Base-by-base conservation (phyloP, 2,797 vertebrate genomes). In the Eremophila alpestris region DNA sequence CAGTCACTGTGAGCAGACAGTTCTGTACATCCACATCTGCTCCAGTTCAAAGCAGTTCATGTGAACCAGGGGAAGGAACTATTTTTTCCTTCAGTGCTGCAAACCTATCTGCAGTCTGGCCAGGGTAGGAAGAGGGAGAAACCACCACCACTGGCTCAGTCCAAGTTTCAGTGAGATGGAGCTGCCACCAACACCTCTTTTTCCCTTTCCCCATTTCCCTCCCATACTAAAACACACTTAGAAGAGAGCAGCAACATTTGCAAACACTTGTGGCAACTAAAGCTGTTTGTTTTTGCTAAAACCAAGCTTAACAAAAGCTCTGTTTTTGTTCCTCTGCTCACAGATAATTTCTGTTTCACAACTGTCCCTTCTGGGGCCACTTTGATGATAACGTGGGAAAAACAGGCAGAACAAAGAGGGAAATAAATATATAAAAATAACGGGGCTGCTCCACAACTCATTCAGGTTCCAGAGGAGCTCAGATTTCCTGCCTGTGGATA, bases 11-110 rank as follows among this genome's bases (percentile, higher is more conserved):
- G 78, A 97, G 89, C 88, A 93, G 94, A 97, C 45, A 96, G 95
- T 94, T 96, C 92, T 93, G 96, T 80, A 96, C 91, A 96, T 91
- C 92, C 90, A 95, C 96, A 97, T 97, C 96, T 97, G 95, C 34
- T 96, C 94, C 93, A 95, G 95, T 97, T 97, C 96, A 97, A 91
- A 97, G 90, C 51, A 96, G 96, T 97, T 96, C 96, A 97, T 97
- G 95, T 95, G 97, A 97, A 97, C 94, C 84, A 93, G 70, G 70
- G 87, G 32, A 84, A 93, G 73, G 69, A 91, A 95, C 90, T 95
- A 92, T 96, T 95, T 94, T 94, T 94, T 55, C 68, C 73, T 89
- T 86, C 40, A 38, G 38, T 74, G 64, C 65, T 91, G 46, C 60
- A 91, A 95, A 88, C 63, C 73, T 73, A 79, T 81, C 70, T 75